phyloP scores from a whole-genome alignment of 2,888 invertebrate species.

The Carcina quercana region DNA sequence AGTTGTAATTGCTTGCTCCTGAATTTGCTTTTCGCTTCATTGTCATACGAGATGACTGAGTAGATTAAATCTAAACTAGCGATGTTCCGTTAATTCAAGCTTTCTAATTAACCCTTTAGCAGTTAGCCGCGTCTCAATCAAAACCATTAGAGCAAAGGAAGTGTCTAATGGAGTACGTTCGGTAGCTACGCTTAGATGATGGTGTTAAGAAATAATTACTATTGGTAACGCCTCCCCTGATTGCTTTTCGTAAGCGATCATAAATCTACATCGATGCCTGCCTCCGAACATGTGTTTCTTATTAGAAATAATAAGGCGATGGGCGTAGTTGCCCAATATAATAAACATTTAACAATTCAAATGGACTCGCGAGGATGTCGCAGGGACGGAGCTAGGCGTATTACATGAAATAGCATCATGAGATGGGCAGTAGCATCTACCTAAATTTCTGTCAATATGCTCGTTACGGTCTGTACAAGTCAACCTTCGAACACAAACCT shows the following conservation, averaged over 20 bases:
- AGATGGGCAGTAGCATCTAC: no score
- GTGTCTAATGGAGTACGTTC: slow-evolving; percentile 49
- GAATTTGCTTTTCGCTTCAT: no score
- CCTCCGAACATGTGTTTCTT: slow-evolving; percentile 40
- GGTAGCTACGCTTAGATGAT: slow-evolving; percentile 55
- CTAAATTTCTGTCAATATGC: no score
- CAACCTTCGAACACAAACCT: no score
- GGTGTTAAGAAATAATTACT: slow-evolving; percentile 72
- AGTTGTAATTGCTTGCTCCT: no score
- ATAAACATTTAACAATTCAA: slow-evolving; percentile 31
- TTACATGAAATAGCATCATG: no score
- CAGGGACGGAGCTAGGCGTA: no score
- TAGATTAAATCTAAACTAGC: no score
- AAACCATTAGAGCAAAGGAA: slow-evolving; percentile 46
- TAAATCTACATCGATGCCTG: slow-evolving; percentile 55
- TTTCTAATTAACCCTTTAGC: slow-evolving; percentile 44
- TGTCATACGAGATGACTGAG: no score
- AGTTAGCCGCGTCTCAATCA: slow-evolving; percentile 50
- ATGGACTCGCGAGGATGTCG: slow-evolving; percentile 28
- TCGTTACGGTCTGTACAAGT: no score
- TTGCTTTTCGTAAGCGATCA: slow-evolving; percentile 63
- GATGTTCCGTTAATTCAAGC: slow-evolving; percentile 26
- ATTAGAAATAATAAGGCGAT: slow-evolving; percentile 48
- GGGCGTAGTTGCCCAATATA: slow-evolving; percentile 38
- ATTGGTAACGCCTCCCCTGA: slow-evolving; percentile 58